phyloP scores from a whole-genome alignment of 1,140 invertebrate species.

The Euwallacea fornicatus region DNA sequence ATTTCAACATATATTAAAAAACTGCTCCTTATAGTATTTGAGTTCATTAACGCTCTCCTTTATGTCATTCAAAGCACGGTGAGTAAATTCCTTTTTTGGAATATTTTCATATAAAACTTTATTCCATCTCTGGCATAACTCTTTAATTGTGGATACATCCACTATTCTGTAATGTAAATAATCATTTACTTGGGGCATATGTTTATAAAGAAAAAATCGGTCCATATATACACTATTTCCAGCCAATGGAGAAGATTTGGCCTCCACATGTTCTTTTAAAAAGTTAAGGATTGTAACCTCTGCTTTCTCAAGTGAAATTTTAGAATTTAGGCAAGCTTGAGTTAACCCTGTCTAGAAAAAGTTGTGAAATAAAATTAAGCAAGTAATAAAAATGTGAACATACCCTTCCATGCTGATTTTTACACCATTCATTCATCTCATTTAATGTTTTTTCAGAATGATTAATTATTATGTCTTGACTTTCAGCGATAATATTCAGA shows the following conservation, averaged over 20 bases:
- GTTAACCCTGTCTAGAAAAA: constrained; percentile 71
- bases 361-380: constrained; percentile 6
- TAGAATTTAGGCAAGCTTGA: constrained; percentile 68
- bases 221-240: constrained; percentile 92
- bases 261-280: constrained; percentile 67
- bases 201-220: constrained; percentile 72
- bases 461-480: constrained; percentile 79
- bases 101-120: constrained; percentile 58
- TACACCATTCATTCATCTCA: constrained; percentile 84
- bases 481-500: constrained; percentile 77
- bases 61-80: constrained; percentile 83
- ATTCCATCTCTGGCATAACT: constrained; percentile 79
- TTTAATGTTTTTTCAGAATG: constrained; percentile 73
- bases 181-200: constrained; percentile 72
- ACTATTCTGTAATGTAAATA: constrained; percentile 92
- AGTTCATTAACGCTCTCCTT: constrained; percentile 84
- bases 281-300: constrained; percentile 75
- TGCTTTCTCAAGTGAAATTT: constrained; percentile 65
- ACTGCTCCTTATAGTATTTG: constrained; percentile 54
- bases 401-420: constrained; percentile 72
- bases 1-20: constrained; percentile 42
- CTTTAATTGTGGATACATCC: constrained; percentile 90
- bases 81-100: constrained; percentile 67
- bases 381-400: background rate
- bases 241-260: constrained; percentile 70